phyloP scores from a whole-genome alignment of 2,888 invertebrate species.

The Caenorhabditis plicata region DNA sequence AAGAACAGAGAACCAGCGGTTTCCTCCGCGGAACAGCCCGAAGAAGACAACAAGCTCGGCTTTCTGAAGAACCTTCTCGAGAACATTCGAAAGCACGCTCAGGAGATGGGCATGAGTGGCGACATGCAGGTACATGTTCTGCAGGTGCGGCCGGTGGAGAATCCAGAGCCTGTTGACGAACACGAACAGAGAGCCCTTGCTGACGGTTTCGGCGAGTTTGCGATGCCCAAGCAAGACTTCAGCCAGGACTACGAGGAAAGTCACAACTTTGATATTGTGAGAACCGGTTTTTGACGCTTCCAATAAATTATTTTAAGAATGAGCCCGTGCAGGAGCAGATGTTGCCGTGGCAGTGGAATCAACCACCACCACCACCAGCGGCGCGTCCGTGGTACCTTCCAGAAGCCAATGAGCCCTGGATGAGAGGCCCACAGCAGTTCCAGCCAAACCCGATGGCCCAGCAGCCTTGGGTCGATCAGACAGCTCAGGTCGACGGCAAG shows the following conservation, averaged over 20 bases:
- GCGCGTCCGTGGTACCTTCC: too few species aligned
- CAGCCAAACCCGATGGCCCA: slow-evolving; percentile 19
- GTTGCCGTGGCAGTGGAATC: slow-evolving; percentile 11
- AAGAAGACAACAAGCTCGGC: slow-evolving; percentile 14
- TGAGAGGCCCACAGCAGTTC: slow-evolving; percentile 1
- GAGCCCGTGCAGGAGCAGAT: neutral
- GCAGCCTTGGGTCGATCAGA: slow-evolving; percentile 7
- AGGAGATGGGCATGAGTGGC: slow-evolving; percentile 47
- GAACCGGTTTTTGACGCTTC: neutral
- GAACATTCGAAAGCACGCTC: slow-evolving; percentile 56
- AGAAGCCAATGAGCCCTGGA: neutral
- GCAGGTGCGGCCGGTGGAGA: slow-evolving; percentile 49
- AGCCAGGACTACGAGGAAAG: slow-evolving; percentile 21
- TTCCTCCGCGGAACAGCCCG: slow-evolving; percentile 3
- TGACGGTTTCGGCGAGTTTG: slow-evolving; percentile 47
- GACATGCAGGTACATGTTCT: slow-evolving; percentile 62
- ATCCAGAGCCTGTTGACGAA: too few species aligned
- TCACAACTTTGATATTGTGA: slow-evolving; percentile 3
- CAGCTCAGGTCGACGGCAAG: slow-evolving; percentile 14
- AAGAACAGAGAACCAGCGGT: too few species aligned
- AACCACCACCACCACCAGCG: slow-evolving; percentile 1
- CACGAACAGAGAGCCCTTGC: slow-evolving; percentile 18
- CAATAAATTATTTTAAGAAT: neutral
- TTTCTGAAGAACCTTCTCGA: slow-evolving; percentile 54
- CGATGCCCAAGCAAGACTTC: slow-evolving; percentile 39